Percentiles rank a stretch among this genome's conserved stretches.
phyloP scores from a whole-genome alignment of 1,140 invertebrate genomes.

The Melipona quadrifasciata region DNA sequence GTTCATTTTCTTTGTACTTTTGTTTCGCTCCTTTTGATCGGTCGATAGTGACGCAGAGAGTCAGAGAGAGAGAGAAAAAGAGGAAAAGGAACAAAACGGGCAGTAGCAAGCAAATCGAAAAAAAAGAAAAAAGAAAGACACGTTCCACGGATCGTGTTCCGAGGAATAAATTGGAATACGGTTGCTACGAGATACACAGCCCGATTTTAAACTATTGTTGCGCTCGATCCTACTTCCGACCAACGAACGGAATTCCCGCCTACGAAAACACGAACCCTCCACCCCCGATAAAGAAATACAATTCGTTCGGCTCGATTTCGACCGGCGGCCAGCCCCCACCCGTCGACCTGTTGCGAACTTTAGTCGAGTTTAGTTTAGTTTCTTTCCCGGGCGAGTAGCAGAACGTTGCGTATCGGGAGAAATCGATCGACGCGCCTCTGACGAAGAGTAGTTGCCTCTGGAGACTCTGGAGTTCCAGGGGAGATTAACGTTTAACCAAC shows the following conservation, averaged over 20 bases:
- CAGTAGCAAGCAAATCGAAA: neutral
- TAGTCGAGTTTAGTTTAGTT: neutral
- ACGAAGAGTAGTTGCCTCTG: too few species aligned
- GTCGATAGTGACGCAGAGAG: conserved; percentile 16
- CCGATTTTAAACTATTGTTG: conserved; percentile 33
- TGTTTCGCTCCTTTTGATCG: conserved; percentile 18
- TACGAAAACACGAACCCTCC: neutral
- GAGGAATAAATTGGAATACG: conserved; percentile 27
- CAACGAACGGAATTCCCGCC: conserved; percentile 1
- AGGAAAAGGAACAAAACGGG: neutral
- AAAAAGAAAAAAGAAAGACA: conserved; percentile 6
- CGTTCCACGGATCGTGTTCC: neutral
- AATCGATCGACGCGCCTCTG: neutral
- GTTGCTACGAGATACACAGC: neutral
- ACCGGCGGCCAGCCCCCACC: neutral
- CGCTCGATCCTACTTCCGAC: conserved; percentile 18
- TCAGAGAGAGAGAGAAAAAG: too few species aligned
- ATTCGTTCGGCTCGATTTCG: conserved; percentile 3
- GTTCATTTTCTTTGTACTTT: neutral
- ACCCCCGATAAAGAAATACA: neutral
- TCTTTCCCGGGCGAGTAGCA: neutral
- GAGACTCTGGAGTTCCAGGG: too few species aligned
- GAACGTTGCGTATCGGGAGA: neutral
- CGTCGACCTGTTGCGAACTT: conserved; percentile 28
- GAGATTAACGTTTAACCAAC: too few species aligned